These are phyloP conservation scores for Odontamblyopus rebecca DNA, from an alignment of 2,797 vertebrate species.

Conservation along the genomic window DNA sequence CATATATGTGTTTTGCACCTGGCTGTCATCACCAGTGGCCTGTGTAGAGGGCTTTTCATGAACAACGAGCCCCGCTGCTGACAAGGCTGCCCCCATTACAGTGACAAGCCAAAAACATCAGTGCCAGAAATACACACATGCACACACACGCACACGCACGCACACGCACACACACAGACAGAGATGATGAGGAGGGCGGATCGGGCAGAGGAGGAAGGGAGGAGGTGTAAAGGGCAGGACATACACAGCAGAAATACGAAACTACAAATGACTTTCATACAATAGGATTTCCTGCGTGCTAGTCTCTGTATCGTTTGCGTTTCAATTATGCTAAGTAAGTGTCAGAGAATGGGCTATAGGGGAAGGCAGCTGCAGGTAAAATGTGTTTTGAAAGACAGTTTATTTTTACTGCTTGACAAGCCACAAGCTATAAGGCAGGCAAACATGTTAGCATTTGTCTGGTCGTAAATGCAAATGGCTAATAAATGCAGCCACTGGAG, in stretches of 20 bases:
- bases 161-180: constrained; percentile 24
- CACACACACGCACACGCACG: constrained; percentile 30
- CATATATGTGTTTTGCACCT: constrained; percentile 48
- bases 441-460: not conserved
- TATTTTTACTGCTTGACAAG: constrained; percentile 15
- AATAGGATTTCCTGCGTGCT: constrained; percentile 21
- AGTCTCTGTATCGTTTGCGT: constrained; percentile 9
- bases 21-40: constrained; percentile 48
- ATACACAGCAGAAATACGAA: constrained; percentile 20
- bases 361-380: not conserved
- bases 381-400: constrained; percentile 24
- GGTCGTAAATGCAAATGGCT: constrained; percentile 8
- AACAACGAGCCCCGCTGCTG: constrained; percentile 68
- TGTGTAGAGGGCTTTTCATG: constrained; percentile 67
- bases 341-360: constrained; percentile 31
- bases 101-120: constrained; percentile 77
- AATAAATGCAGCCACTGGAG: not conserved
- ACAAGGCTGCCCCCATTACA: constrained; percentile 75
- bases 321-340: constrained; percentile 34
- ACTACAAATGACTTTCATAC: constrained; percentile 25
- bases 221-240: constrained; percentile 33
- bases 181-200: constrained; percentile 54
- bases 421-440: not conserved
- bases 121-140: constrained; percentile 40
- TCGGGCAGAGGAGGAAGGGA: constrained; percentile 28